Percentiles rank a stretch among this genome's conserved stretches.
Conservation (phyloP, 2,797 vertebrate genomes). For the Orientallactaga sibirica region DNA sequence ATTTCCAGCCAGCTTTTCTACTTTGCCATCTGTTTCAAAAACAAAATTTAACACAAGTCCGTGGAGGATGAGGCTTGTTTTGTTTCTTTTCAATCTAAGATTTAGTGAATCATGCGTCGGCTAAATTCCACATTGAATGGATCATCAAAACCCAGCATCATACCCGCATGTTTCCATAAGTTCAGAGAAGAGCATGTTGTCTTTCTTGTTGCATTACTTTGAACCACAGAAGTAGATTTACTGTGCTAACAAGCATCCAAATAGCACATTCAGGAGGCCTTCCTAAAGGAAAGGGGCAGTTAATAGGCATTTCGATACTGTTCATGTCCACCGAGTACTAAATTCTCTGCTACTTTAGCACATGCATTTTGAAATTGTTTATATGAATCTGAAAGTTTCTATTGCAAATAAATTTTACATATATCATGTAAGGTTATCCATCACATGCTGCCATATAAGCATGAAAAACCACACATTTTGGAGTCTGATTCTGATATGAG, state of each 20-base stretch:
- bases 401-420: conserved; percentile 74
- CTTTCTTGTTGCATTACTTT: conserved; percentile 78
- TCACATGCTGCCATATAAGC: conserved; percentile 18
- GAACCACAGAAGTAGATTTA: conserved; percentile 80
- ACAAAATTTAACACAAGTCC: conserved; percentile 68
- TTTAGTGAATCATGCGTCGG: conserved; percentile 78
- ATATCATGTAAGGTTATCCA: conserved; percentile 50
- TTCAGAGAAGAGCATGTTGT: conserved; percentile 71
- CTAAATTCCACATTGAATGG: conserved; percentile 83
- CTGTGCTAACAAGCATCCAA: conserved; percentile 71
- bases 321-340: conserved; percentile 68
- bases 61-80: conserved; percentile 72
- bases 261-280: conserved; percentile 66
- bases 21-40: conserved; percentile 76
- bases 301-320: conserved; percentile 80
- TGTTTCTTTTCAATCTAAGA: conserved; percentile 77
- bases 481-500: conserved; percentile 57
- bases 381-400: conserved; percentile 63
- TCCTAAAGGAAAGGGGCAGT: conserved; percentile 78
- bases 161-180: conserved; percentile 69
- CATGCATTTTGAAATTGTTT: conserved; percentile 77
- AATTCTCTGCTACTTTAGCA: conserved; percentile 80
- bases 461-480: not conserved
- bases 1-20: conserved; percentile 74
- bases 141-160: conserved; percentile 75